Base-by-base conservation (phyloP, 2,888 invertebrate species). In the Copidosoma aretas region DNA sequence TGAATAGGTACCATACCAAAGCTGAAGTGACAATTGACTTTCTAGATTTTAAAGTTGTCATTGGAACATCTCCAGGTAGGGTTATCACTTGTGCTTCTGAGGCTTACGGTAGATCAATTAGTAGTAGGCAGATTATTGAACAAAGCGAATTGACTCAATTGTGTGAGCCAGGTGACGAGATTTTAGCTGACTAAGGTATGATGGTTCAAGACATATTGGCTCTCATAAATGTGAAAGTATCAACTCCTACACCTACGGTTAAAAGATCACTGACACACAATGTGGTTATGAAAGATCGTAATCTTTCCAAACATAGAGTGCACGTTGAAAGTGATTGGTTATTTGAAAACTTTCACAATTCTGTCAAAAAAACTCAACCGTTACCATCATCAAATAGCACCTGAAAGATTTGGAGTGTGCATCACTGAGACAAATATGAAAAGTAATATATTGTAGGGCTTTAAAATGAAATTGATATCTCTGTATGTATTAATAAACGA, bases 51-150 rank as follows among this genome's bases (percentile, higher is more conserved):
- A 74, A 75, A 70, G 56, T 73, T 2, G 54, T 73, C 10, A 68
- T 75, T 3, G 74, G 73, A 17, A 67, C 67, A 49, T 67, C 73
- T 22, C 72, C 75, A 41, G 71, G 64, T 61, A 74, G 75, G 24
- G 32, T 76, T 5, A 54, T 76, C 25, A 65, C 65, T 41, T 67
- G 71, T 60, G 41, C 65, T 59, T 73, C 74, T 1, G 57, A 66
- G 54, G 62, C 72, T 14, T 75, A 71, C 46, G 74, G 71, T 2
- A 74, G 75, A 14, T 67, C 64, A 19, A 71, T 73, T 1, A 75
- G 73, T 69, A 74, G 76, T 53, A 57, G 73, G 46, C 73, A 75
- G 60, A 75, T 77, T 24, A 64, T 75, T 1, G 76, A 77, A 59
- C 59, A 75, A 60, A 64, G 32, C 8, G 32, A 32, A 5, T 8